phyloP scores from a whole-genome alignment of 2,797 vertebrate genomes.

The Erethizon dorsatum region DNA sequence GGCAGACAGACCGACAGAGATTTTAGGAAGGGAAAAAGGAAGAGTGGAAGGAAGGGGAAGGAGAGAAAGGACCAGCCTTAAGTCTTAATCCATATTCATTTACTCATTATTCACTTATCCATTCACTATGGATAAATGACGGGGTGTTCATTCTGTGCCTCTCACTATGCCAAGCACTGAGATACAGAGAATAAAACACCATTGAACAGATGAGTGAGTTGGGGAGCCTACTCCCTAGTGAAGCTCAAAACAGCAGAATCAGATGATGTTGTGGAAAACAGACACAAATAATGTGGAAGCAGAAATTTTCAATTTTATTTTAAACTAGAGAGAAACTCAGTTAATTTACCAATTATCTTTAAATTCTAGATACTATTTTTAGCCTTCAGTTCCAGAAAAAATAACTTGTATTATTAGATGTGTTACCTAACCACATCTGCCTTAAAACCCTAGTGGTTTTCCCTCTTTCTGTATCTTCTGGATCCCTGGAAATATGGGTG shows the following conservation, averaged over 20 bases:
- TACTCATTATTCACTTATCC: neutral
- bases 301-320: neutral
- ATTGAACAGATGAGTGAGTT: fast-evolving
- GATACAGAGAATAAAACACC: neutral
- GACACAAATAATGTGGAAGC: neutral
- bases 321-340: constrained; percentile 49
- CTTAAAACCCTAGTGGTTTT: neutral
- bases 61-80: neutral
- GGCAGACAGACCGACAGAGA: neutral
- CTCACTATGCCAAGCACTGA: neutral
- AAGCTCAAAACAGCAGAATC: neutral
- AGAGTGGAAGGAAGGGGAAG: neutral
- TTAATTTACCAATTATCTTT: constrained; percentile 57
- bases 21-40: neutral
- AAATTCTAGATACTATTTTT: constrained; percentile 46
- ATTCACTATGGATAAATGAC: neutral
- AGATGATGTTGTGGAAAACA: neutral
- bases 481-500: neutral
- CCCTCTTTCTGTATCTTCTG: neutral
- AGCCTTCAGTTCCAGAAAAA: neutral
- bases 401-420: neutral
- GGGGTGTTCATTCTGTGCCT: neutral
- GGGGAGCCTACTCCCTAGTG: neutral
- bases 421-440: neutral
- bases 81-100: neutral